Base-by-base conservation (phyloP, 1,140 invertebrate genomes). In the Hypsibius dujardini region DNA sequence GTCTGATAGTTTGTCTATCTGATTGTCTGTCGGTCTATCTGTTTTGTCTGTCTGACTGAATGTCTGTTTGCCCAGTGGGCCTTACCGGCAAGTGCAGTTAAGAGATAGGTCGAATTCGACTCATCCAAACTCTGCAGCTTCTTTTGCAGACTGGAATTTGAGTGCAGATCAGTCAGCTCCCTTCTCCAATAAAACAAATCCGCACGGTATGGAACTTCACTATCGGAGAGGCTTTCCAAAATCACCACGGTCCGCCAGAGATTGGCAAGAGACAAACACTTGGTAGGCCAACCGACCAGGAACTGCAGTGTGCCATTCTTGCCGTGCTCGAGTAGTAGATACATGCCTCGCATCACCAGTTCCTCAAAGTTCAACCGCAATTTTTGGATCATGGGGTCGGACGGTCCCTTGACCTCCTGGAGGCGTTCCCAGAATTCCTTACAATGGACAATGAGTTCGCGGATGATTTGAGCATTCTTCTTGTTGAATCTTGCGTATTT, bases 401-500 rank as follows among this genome's bases (percentile, higher is more conserved):
- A 3, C 7, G 7, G 3, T 67, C 3, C 42, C 3, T 12, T 67
- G 12, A 42, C 62, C 45, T 67, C 62, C 12, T 12, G 3, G 3
- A 67, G 42, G 12, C 62, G 12, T 42, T 67, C 12, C 62, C 62
- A 67, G 45, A 67, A 67, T 67, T 67, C 62, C 45, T 67, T 67
- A 3, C 12, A 45, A 67, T 67, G 62, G 12, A 45, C 42, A 45
- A 42, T 42, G 42, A 67, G 12, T 12, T 67, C 62, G 12, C 62
- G 62, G 45, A 67, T 45, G 42, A 67, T 67, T 42, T 67, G 62
- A 15, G 62, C 62, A 3, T 7, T 3, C 45, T 42, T 67, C 62
- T 67, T 67, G 42, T 67, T 67, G 42, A 15, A 67, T 42, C 62
- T 67, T 7, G 62, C 3, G 62, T 67, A 67, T 42, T 67, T 67